Evolutionary conservation across 2,113 vertebrate genomes (phyloP).

Genomic region (Heteronetta atricapilla): DNA sequence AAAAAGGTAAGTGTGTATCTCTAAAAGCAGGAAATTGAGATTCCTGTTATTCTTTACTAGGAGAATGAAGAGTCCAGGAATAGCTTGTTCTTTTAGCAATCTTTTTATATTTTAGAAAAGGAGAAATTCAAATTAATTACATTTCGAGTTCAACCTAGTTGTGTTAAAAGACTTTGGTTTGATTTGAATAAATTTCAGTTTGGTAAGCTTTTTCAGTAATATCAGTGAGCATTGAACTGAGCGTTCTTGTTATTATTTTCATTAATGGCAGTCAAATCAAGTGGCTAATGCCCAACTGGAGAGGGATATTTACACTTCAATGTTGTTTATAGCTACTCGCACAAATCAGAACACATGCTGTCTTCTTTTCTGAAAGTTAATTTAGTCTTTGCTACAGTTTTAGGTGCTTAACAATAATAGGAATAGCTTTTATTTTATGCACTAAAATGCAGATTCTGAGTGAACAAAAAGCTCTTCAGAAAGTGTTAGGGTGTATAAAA

Average conservation of each 20-base stretch:
- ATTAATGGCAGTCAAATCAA: background rate
- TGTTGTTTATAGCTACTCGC: background rate
- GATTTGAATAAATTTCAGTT: background rate
- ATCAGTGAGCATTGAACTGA: background rate
- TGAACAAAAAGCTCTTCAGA: background rate
- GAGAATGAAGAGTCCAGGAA: background rate
- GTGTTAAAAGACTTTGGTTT: background rate
- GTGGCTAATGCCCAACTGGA: background rate
- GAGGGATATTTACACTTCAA: accelerated
- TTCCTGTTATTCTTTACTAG: background rate
- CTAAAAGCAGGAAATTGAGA: background rate
- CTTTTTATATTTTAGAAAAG: background rate
- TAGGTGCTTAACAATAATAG: background rate
- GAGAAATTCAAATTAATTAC: background rate
- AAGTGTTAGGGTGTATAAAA: background rate
- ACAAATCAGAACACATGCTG: background rate
- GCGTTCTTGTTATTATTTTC: background rate
- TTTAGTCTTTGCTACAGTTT: background rate
- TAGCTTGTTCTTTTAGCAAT: background rate
- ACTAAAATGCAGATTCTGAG: background rate
- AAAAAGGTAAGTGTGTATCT: background rate
- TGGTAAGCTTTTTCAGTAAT: background rate
- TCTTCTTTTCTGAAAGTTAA: background rate
- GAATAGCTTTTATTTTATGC: background rate
- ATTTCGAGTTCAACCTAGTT: background rate